These are phyloP conservation scores for Ricordea florida DNA, from an alignment of 92 coral and sea anemone genomes.

Conservation along the genomic window DNA sequence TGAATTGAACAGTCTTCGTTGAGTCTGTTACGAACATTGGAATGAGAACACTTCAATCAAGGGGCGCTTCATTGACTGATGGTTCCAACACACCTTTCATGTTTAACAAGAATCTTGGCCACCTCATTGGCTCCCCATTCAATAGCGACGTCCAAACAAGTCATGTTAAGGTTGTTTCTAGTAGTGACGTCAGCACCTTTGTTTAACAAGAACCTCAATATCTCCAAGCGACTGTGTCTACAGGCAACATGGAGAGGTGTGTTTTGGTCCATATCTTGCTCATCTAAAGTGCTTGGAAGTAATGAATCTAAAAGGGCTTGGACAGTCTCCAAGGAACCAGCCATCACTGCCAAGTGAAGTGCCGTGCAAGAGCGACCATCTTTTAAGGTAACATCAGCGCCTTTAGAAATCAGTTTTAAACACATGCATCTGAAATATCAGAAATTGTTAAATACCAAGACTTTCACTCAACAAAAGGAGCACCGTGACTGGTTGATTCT, in stretches of 20 bases:
- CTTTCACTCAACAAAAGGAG: too few species aligned
- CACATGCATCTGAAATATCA: conserved; percentile 79
- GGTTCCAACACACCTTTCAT: conserved; percentile 40
- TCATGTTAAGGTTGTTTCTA: conserved; percentile 41
- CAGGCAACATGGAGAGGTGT: conserved; percentile 68
- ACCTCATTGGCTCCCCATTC: conserved; percentile 61
- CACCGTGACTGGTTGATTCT: too few species aligned
- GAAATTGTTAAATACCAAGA: too few species aligned
- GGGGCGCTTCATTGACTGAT: too few species aligned
- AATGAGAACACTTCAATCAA: too few species aligned
- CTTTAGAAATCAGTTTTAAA: conserved; percentile 37
- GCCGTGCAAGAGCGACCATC: conserved; percentile 39
- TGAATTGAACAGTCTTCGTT: too few species aligned
- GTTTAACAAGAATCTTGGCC: conserved; percentile 64
- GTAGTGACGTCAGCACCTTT: conserved; percentile 68
- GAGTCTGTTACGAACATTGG: too few species aligned
- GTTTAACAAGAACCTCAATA: conserved; percentile 64
- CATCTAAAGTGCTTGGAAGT: conserved; percentile 27
- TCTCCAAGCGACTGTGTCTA: conserved; percentile 14
- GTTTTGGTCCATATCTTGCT: conserved; percentile 35
- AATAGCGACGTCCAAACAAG: conserved; percentile 79
- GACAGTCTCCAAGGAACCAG: conserved; percentile 60
- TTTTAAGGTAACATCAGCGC: conserved; percentile 32
- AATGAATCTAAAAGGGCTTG: conserved; percentile 14
- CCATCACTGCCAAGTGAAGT: conserved; percentile 68